Percentiles rank a stretch among this genome's conserved stretches.
Evolutionary conservation across 2,113 vertebrate species (phyloP).

Genomic region (Eonycteris spelaea): DNA sequence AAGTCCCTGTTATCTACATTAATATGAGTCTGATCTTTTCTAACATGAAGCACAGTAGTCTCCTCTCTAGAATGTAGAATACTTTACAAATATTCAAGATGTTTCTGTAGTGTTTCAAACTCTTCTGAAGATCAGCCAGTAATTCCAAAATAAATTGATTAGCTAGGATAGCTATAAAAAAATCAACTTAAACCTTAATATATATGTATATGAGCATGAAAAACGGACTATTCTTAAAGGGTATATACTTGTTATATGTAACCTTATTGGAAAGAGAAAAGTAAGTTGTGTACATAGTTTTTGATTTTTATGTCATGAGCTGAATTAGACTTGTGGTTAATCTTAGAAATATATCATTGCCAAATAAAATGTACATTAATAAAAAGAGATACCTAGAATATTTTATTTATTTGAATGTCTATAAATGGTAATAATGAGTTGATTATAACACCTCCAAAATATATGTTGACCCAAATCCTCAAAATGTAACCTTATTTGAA

Average conservation of each 20-base stretch:
- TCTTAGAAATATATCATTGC: background rate
- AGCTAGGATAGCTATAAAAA: background rate
- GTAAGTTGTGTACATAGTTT: background rate
- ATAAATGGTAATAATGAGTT: background rate
- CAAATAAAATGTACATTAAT: background rate
- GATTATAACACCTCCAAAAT: background rate
- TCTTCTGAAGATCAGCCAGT: conserved; percentile 14
- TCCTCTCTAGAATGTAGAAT: background rate
- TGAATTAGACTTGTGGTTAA: background rate
- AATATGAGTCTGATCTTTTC: background rate
- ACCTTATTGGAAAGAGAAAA: background rate
- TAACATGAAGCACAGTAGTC: background rate
- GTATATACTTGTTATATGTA: background rate
- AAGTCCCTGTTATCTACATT: background rate
- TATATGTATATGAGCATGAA: background rate
- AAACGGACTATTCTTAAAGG: background rate
- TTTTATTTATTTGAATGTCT: background rate
- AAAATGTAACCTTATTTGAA: background rate
- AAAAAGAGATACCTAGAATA: background rate
- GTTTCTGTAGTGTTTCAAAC: background rate
- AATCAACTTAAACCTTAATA: background rate
- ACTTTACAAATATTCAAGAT: background rate
- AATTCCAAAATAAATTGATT: conserved; percentile 38
- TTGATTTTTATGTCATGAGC: background rate
- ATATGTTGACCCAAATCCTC: background rate